Evolutionary conservation across 2,888 invertebrate species (phyloP).

Genomic region (Dicyrtoma fusca): DNA sequence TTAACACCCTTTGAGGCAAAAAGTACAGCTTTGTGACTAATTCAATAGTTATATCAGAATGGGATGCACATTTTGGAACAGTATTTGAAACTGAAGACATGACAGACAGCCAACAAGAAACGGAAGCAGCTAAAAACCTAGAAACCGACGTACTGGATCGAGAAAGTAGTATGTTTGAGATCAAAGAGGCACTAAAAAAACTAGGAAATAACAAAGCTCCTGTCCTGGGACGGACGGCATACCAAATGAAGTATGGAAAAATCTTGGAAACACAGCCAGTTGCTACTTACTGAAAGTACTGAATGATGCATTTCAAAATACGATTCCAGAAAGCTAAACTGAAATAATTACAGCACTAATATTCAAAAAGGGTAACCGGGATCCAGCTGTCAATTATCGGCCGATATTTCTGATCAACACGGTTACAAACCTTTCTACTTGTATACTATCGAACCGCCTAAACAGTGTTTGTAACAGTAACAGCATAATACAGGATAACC

Average conservation of each 20-base stretch:
- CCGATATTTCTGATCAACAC: constrained; percentile 1
- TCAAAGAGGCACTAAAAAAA: too few species aligned
- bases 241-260: neutral
- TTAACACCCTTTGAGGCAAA: too few species aligned
- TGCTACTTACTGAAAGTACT: neutral
- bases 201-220: too few species aligned
- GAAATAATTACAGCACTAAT: constrained; percentile 8
- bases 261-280: neutral
- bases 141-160: too few species aligned
- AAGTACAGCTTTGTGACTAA: too few species aligned
- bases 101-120: too few species aligned
- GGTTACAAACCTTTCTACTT: neutral
- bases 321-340: neutral
- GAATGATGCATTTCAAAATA: neutral
- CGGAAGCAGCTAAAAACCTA: too few species aligned
- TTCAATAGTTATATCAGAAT: too few species aligned
- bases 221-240: constrained; percentile 15
- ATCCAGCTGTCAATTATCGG: neutral
- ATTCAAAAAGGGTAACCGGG: constrained; percentile 1
- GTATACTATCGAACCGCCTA: neutral
- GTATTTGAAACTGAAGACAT: too few species aligned
- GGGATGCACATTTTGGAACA: too few species aligned
- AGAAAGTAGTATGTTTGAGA: too few species aligned
- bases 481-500: neutral
- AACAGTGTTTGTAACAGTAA: neutral